Base-by-base conservation (phyloP, 2,113 vertebrate genomes). In the Sialia sialis region DNA sequence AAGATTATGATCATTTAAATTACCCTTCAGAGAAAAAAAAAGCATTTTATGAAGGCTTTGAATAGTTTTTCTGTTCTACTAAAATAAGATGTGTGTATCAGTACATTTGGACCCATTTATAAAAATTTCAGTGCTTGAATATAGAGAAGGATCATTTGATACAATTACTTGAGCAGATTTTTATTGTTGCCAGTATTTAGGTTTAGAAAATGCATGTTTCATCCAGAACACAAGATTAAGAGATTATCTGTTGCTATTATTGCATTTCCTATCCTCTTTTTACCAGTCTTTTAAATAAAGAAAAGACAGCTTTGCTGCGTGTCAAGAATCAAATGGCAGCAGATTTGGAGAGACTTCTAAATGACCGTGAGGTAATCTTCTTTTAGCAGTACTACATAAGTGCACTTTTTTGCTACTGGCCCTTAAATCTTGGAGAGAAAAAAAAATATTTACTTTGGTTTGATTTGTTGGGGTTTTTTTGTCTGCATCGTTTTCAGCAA, bases 321-420 rank as follows among this genome's bases (percentile, higher is more conserved):
- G 98, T 98, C 97, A 99, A 99, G 97, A 99, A 99, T 98, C 99
- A 99, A 97, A 99, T 99, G 99, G 98, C 99, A 8, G 98, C 98
- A 55, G 99, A 99, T 97, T 98, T 99, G 96, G 99, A 99, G 96
- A 97, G 98, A 90, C 99, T 99, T 94, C 98, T 99, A 94, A 99
- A 97, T 97, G 99, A 99, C 90, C 98, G 97, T 94, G 99, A 99
- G 99, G 99, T 99, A 99, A 94, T 97, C 78, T 94, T 95, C 49
- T 93, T 96, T 95, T 89, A 87, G 66, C 62, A 39, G 88, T 92
- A 51, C 86, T 95, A 21, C 46, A 44, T 94, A 60, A 87, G 14
- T 82, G 26, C 10, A 9, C 56, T 59, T 84, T 72, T 66, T 44
- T 5, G 34, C 16, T 93, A 22, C 16, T 46, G 11, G 16, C 51